Evolutionary conservation across 1,140 invertebrate species (phyloP), one percentile per base, ranked within the genome.

Genomic region (Papilio helenus): DNA sequence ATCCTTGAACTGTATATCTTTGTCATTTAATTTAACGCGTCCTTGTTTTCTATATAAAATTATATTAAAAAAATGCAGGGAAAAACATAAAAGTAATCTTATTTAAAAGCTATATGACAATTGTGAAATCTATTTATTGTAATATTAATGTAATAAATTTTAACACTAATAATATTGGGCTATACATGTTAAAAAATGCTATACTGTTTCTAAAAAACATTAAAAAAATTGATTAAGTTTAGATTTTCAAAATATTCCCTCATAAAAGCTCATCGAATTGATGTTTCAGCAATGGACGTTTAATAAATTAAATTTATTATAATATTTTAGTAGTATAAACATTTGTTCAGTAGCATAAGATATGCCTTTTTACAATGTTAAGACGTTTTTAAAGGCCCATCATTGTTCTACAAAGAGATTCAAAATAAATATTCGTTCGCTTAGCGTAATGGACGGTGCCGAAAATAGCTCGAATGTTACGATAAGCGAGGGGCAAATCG

Each of bases 391-490:
- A 77, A 77, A 77, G 58, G 76, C 55, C 55, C 34, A 23, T 42
- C 39, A 77, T 14, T 61, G 55, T 77, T 44, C 44, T 65, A 29
- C 55, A 34, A 23, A 34, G 74, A 58, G 55, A 77, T 77, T 77
- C 76, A 77, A 44, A 77, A 77, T 77, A 77, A 77, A 77, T 77
- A 77, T 77, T 61, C 58, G 18, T 18, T 3, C 55, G 55, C 51
- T 77, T 42, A 39, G 55, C 51, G 76, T 61, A 77, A 61, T 77
- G 55, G 76, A 77, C 29, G 76, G 18, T 51, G n/a, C 72, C 76
- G 29, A 77, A 61, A 77, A 77, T 77, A 65, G 51, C 76, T 29
- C 9, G 34, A 77, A 65, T 61, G 55, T 77, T 77, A 77, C 61
- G 76, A 77, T 61, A 77, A 77, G n/a, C 58, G 76, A 61, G 76